Percentiles rank a stretch among this genome's conserved stretches.
These are phyloP conservation scores for Tursiops truncatus DNA, from an alignment of 2,113 vertebrate genomes.

Conservation along the genomic window DNA sequence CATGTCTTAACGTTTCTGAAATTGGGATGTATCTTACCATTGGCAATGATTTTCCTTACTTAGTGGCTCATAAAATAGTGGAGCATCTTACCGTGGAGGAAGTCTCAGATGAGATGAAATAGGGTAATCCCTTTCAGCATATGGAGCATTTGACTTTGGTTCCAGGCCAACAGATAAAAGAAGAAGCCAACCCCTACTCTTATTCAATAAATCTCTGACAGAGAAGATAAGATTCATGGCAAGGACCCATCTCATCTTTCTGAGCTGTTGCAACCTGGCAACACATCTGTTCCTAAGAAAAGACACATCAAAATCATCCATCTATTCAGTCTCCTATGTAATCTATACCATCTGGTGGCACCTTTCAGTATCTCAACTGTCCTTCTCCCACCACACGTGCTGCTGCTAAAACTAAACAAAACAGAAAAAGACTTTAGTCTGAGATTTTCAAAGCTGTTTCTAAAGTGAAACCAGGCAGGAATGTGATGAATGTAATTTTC, in stretches of 20 bases:
- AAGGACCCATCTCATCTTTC: background rate
- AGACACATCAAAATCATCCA: background rate
- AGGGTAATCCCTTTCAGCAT: background rate
- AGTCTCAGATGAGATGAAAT: background rate
- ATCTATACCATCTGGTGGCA: background rate
- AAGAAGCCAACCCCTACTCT: background rate
- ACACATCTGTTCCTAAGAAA: constrained; percentile 50
- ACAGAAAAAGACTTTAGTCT: background rate
- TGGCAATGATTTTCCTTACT: background rate
- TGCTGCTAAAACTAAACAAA: background rate
- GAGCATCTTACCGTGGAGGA: background rate
- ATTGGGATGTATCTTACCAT: background rate
- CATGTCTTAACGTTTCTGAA: background rate
- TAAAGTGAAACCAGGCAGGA: constrained; percentile 21
- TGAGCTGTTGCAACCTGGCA: constrained; percentile 38
- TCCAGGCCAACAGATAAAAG: background rate
- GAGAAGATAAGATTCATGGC: constrained; percentile 11
- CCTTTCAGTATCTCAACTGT: background rate
- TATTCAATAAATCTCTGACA: background rate
- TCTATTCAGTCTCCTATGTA: background rate
- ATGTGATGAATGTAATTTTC: constrained; percentile 34
- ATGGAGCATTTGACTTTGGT: background rate
- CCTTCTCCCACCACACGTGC: background rate
- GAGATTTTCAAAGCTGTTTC: constrained; percentile 38
- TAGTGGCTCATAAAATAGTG: background rate